Evolutionary conservation across 2,888 invertebrate species (phyloP), one percentile per base, ranked within the genome.

Genomic region (Cryptophagus acutangulus): DNA sequence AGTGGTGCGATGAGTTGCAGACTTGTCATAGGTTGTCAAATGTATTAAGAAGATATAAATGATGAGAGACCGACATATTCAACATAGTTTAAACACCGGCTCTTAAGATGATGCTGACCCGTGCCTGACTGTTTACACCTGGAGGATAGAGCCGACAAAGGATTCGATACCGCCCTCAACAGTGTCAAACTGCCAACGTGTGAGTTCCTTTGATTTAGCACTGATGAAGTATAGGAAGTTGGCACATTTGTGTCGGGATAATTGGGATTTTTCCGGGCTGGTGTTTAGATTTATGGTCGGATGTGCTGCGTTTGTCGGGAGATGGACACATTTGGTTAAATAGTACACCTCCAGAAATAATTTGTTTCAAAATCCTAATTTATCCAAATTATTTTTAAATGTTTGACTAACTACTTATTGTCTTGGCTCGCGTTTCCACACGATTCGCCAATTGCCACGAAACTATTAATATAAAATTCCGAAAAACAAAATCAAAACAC

Each of bases 61-160:
- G 38, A 43, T 31, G 18, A 36, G 24, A 16, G 10, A 15, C 15
- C 25, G 17, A 18, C 24, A 29, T 18, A 14, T 10, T 10, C 5
- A 13, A n/a, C n/a, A 40, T 36, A 33, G 33, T 15, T 29, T 15
- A 12, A n/a, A n/a, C n/a, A n/a, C 13, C 30, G n/a, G n/a, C n/a
- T 24, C 28, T 18, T 38, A 12, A 10, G 6, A 8, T 30, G 43
- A 36, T 33, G 41, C 44, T 40, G 46, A 48, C 54, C 52, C 52
- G 55, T 56, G 55, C 55, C 48, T 51, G 49, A 55, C 41, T 48
- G 46, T 52, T 55, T 54, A 56, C 57, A 56, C 55, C 57, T 56
- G 54, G 54, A 43, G 39, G 40, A 41, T 16, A 35, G n/a, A 17
- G 47, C 55, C 55, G 55, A 53, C 55, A 58, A 55, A 54, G 51